Percentiles rank a stretch among this genome's conserved stretches.
These are phyloP conservation scores for Canis aureus DNA, from an alignment of 2,113 vertebrate genomes.

Conservation along the genomic window DNA sequence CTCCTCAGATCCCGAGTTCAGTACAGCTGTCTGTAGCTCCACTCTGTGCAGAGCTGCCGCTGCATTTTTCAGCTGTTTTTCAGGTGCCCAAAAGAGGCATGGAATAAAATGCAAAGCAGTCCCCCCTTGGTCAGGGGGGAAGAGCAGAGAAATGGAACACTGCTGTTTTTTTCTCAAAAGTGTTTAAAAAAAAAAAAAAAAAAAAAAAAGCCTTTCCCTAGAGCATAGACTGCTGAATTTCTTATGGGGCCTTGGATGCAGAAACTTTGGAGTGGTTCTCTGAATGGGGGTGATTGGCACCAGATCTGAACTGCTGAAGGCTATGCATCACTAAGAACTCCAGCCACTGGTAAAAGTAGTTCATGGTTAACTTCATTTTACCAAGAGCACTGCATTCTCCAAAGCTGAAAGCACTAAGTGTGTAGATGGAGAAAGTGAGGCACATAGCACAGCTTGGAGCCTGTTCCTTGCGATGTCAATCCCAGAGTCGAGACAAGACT, in stretches of 20 bases:
- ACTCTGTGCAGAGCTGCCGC: background rate
- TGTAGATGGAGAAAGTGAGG: background rate
- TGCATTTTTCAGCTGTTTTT: conserved; percentile 52
- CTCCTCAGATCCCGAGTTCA: background rate
- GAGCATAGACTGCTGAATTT: background rate
- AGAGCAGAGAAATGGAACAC: background rate
- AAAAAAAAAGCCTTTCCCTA: background rate
- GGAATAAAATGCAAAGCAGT: conserved; percentile 34
- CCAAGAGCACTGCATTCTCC: background rate
- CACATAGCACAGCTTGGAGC: background rate
- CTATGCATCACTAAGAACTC: background rate
- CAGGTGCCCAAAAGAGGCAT: background rate
- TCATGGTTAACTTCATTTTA: background rate
- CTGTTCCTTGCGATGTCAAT: background rate
- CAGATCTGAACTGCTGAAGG: background rate
- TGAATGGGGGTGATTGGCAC: background rate
- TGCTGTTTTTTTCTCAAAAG: background rate
- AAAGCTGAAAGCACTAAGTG: background rate
- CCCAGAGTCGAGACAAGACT: background rate
- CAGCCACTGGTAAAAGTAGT: background rate
- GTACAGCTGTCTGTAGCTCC: background rate
- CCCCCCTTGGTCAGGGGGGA: background rate
- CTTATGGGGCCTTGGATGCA: background rate
- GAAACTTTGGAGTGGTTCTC: background rate
- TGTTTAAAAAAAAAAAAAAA: background rate